Base-by-base conservation (phyloP, 2,113 vertebrate genomes). In the Salvelinus namaycush region DNA sequence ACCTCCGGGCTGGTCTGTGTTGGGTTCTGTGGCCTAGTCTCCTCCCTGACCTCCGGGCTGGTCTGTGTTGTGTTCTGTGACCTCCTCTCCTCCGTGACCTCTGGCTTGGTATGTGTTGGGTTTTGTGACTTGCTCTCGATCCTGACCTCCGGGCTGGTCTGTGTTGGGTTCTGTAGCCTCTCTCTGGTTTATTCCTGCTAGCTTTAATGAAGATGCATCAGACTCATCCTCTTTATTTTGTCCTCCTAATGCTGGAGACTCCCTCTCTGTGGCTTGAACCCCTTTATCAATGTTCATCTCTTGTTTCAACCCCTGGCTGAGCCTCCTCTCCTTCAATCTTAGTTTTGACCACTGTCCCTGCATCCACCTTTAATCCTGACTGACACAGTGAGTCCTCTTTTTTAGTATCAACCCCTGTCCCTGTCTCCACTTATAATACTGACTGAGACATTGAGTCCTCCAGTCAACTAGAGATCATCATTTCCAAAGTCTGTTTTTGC, bases 331-430 rank as follows among this genome's bases (percentile, higher is more conserved):
- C 69, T n/a, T 0, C 76, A 18, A 29, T 31, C 3, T 6, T 27
- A 1, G 26, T 27, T 1, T 27, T 27, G 26, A 27, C 49, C 0
- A 0, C 0, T 0, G 62, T 39, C 5, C 72, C 59, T 34, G 72
- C 77, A 24, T 3, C 22, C 0, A 0, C 66, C 49, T 80, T 74
- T 7, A 5, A 0, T 0, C 24, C 24, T 24, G 24, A 24, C 24
- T 24, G 24, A 24, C 24, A 34, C 0, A 44, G 11, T 0, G 3
- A 24, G 34, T 66, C 64, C 7, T 75, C 78, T 74, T 75, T 0
- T 29, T 29, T 3, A 29, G 29, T 29, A 29, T 29, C 29, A 3
- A 29, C 29, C 29, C 0, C 29, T 29, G 29, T 29, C 29, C 29
- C 29, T 29, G 29, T 29, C 29, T 29, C 29, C 29, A 29, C 29